Conservation (phyloP, 2,797 vertebrate species). For the Gastrophryne carolinensis region DNA sequence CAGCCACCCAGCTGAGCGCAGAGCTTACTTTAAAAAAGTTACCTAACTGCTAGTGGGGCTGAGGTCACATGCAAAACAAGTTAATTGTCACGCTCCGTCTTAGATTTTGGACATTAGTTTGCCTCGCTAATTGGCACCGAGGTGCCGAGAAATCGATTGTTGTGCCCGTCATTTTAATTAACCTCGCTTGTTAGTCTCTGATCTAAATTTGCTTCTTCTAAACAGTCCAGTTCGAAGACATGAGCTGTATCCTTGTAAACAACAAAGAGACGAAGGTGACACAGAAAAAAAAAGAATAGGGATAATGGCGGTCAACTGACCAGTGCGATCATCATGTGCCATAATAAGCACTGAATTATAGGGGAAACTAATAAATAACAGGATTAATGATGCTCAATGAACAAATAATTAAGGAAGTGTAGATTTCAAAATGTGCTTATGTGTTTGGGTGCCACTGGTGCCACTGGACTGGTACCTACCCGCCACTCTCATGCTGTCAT, state of each 20-base stretch:
- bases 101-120: conserved; percentile 18
- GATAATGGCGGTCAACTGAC: background rate
- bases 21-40: too few relatives aligned
- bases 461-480: too few relatives aligned
- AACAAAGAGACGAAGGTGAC: background rate
- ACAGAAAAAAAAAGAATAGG: background rate
- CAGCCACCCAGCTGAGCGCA: too few relatives aligned
- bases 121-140: conserved; percentile 10
- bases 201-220: background rate
- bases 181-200: conserved; percentile 22
- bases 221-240: background rate
- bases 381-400: too few relatives aligned
- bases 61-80: background rate
- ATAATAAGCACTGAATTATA: too few relatives aligned
- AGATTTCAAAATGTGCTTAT: too few relatives aligned
- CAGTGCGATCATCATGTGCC: too few relatives aligned
- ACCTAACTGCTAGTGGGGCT: too few relatives aligned
- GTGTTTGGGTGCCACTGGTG: too few relatives aligned
- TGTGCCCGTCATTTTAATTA: conserved; percentile 33
- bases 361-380: too few relatives aligned
- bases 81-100: conserved; percentile 14
- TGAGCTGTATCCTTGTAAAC: background rate
- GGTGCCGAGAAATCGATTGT: conserved; percentile 5
- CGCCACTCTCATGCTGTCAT: too few relatives aligned
- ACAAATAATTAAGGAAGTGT: too few relatives aligned